Conservation (phyloP, 2,113 vertebrate species). For the Psettodes erumei region DNA sequence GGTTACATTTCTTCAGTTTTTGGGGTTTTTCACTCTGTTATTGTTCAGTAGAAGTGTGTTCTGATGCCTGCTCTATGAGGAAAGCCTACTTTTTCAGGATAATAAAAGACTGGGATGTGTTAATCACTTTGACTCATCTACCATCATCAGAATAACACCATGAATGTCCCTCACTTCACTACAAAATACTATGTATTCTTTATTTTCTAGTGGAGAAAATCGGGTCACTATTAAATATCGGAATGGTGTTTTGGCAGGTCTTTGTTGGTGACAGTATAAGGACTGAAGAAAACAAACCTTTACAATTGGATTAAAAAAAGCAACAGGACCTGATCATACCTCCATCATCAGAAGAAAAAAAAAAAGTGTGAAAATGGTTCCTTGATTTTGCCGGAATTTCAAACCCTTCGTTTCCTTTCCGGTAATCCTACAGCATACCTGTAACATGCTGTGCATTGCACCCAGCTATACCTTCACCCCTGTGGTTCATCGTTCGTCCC, state of each 20-base stretch:
- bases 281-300: conserved; percentile 29
- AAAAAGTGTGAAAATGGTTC: neutral
- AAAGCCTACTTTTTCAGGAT: conserved; percentile 70
- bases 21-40: conserved; percentile 56
- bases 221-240: conserved; percentile 45
- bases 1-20: conserved; percentile 72
- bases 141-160: conserved; percentile 61
- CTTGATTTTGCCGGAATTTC: conserved; percentile 1
- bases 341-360: conserved; percentile 27
- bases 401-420: conserved; percentile 9
- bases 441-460: conserved; percentile 39
- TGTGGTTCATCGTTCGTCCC: conserved; percentile 43
- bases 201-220: conserved; percentile 49
- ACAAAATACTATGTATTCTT: conserved; percentile 48
- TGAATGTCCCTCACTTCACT: conserved; percentile 58
- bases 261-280: conserved; percentile 44
- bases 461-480: conserved; percentile 32
- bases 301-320: conserved; percentile 16
- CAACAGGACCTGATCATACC: conserved; percentile 33
- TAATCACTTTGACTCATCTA: conserved; percentile 66
- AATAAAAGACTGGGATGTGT: conserved; percentile 61
- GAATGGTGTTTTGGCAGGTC: conserved; percentile 65
- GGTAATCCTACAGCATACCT: conserved; percentile 21
- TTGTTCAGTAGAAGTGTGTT: conserved; percentile 68
- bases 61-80: conserved; percentile 73